Evolutionary conservation across 2,113 vertebrate genomes (phyloP).

Genomic region (Syngnathus floridae): DNA sequence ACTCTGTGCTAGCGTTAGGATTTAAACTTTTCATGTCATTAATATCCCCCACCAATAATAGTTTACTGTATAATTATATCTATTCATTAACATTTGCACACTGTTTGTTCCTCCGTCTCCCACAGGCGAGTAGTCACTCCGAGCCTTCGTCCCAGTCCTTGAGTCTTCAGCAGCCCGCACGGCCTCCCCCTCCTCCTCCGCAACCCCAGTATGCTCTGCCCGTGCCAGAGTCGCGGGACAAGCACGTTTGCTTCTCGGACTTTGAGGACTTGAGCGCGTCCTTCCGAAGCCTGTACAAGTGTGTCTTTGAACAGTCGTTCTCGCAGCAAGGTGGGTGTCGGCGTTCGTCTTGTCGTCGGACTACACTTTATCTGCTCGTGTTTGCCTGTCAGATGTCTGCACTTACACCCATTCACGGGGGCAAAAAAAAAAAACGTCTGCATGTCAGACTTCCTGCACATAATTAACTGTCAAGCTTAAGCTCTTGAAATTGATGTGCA

Average conservation of each 20-base stretch:
- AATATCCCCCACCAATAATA: no score
- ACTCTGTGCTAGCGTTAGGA: no score
- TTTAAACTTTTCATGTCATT: no score
- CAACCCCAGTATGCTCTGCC: constrained; percentile 75
- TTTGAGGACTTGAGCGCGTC: constrained; percentile 85
- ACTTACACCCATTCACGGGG: constrained; percentile 5
- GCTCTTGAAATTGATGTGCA: constrained; percentile 30
- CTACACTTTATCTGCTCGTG: constrained; percentile 9
- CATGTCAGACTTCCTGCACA: constrained; percentile 32
- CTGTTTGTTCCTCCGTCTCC: constrained; percentile 24
- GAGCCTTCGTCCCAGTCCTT: constrained; percentile 76
- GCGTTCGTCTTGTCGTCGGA: constrained; percentile 3
- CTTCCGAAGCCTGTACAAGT: constrained; percentile 84
- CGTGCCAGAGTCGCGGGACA: constrained; percentile 72
- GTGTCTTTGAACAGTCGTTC: constrained; percentile 82
- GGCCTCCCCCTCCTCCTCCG: constrained; percentile 47
- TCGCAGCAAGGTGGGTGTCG: constrained; percentile 76
- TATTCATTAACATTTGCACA: not conserved
- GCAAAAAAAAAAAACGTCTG: not conserved
- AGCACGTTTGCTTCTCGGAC: constrained; percentile 77
- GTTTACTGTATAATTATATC: not conserved
- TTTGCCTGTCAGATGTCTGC: constrained; percentile 14
- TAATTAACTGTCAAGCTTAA: constrained; percentile 62
- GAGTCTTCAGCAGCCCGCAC: constrained; percentile 67
- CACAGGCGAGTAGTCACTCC: constrained; percentile 75